phyloP scores from a whole-genome alignment of 2,888 invertebrate species.

The Drosophila melanocephala region DNA sequence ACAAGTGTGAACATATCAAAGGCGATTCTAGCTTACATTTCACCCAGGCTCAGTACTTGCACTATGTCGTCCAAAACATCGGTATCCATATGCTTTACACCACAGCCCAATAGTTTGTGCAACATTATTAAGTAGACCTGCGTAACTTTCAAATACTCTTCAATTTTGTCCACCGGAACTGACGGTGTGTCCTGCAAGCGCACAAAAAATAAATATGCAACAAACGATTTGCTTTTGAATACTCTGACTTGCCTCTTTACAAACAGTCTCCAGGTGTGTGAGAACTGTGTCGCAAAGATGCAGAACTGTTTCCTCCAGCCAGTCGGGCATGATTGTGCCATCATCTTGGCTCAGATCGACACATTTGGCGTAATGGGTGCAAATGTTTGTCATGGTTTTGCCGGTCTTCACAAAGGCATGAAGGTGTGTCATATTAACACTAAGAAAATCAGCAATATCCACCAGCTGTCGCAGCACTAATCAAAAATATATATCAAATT shows the following conservation, averaged over 20 bases:
- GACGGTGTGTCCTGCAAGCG: constrained; percentile 39
- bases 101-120: constrained; percentile 45
- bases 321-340: constrained; percentile 29
- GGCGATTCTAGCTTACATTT: constrained; percentile 33
- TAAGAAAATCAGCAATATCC: constrained; percentile 48
- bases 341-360: background rate
- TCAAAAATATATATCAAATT: background rate
- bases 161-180: constrained; percentile 49
- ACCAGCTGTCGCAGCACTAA: constrained; percentile 62
- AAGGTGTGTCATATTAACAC: constrained; percentile 31
- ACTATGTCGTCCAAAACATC: constrained; percentile 41
- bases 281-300: constrained; percentile 56
- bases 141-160: constrained; percentile 64
- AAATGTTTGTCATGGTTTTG: constrained; percentile 61
- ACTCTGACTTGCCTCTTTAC: constrained; percentile 35
- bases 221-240: background rate
- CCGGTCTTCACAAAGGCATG: constrained; percentile 62
- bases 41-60: constrained; percentile 28
- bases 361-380: constrained; percentile 40
- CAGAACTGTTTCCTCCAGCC: constrained; percentile 55
- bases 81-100: constrained; percentile 75
- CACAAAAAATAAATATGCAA: background rate
- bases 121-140: constrained; percentile 68
- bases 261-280: constrained; percentile 42
- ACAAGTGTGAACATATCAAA: background rate